Evolutionary conservation across 2,888 invertebrate genomes (phyloP), one percentile per base, ranked within the genome.

Genomic region (Leptogaster cylindrica): DNA sequence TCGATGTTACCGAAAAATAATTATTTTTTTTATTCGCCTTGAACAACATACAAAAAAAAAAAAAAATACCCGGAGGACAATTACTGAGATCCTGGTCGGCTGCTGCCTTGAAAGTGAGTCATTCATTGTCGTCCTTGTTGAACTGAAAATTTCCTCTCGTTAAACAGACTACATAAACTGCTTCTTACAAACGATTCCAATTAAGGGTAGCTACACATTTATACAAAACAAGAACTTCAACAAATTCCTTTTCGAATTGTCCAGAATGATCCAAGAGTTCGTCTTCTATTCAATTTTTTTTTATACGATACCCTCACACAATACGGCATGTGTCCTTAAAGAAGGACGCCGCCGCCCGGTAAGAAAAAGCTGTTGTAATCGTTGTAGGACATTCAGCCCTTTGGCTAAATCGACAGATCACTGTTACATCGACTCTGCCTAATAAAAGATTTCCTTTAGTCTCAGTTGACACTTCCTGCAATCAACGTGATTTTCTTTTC

Each of bases 381-480:
- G n/a, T n/a, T 41, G 58, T 41, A 58, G 58, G 58, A 58, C 41
- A 58, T 58, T 39, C 58, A 39, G 58, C 58, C 58, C 58, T 58
- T 39, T 39, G 58, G 58, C 58, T 58, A 58, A 58, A 58, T 58
- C 39, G 58, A 25, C 25, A 39, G 39, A 58, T 58, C 58, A 58
- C 41, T 58, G 58, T 58, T 36, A 58, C 12, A 58, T 33, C 39
- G 58, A 31, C 10, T 58, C 58, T 8, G 58, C 41, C 58, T 58
- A 58, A 58, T 58, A 58, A 25, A 58, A 36, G 27, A 14, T 41
- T 58, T 23, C 39, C 58, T 31, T 46, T 25, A 39, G 41, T 39
- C 23, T 58, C 58, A 64, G 63, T 46, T 64, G 46, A 64, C 46
- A 64, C 46, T 64, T 64, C 63, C 63, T 64, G 63, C 63, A 64